Conservation (phyloP, 2,113 vertebrate genomes). For the Rhodinocichla rosea region DNA sequence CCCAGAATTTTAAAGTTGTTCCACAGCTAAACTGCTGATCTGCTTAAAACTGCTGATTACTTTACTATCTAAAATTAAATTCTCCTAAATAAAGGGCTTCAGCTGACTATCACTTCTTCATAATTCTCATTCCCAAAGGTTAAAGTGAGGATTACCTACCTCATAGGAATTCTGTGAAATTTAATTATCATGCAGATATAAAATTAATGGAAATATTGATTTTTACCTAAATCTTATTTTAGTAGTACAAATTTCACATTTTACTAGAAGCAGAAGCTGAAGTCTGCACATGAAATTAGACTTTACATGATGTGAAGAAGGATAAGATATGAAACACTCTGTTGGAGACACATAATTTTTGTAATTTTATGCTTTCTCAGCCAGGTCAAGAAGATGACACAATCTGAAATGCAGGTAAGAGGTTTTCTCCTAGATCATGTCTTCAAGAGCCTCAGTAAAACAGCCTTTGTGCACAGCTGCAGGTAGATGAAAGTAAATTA, state of each 20-base stretch:
- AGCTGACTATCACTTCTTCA: not conserved
- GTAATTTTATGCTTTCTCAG: not conserved
- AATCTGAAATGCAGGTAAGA: not conserved
- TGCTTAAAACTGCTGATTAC: not conserved
- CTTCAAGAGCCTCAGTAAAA: not conserved
- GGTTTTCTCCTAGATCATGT: not conserved
- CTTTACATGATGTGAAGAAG: not conserved
- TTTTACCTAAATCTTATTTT: not conserved
- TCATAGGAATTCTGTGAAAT: not conserved
- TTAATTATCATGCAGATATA: conserved; percentile 10
- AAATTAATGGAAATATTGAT: conserved; percentile 20
- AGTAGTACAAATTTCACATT: not conserved
- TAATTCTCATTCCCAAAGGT: conserved; percentile 23
- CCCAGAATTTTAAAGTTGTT: not conserved
- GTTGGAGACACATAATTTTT: not conserved
- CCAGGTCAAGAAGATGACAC: not conserved
- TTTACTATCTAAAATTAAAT: not conserved
- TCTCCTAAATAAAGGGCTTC: not conserved
- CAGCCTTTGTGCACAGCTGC: not conserved
- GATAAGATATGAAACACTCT: not conserved
- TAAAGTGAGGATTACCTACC: conserved; percentile 5
- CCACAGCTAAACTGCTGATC: not conserved
- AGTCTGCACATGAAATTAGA: not conserved
- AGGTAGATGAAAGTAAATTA: not conserved
- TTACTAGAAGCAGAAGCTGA: not conserved